phyloP scores from a whole-genome alignment of 2,113 vertebrate genomes.

The Syngnathus floridae region DNA sequence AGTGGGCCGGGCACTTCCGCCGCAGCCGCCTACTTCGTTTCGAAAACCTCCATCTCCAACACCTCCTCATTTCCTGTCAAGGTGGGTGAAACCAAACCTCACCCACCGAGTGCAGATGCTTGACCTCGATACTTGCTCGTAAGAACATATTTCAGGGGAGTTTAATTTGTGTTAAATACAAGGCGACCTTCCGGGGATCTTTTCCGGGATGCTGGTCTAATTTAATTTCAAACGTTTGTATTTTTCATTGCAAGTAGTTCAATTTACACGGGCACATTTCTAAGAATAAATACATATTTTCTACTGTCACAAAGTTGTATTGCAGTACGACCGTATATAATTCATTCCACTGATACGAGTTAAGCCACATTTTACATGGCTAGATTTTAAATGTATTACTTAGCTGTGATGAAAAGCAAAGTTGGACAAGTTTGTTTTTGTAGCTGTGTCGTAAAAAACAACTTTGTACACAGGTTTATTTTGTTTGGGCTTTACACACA shows the following conservation, averaged over 20 bases:
- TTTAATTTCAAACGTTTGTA: neutral
- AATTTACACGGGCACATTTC: neutral
- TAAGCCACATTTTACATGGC: no score
- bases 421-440: neutral
- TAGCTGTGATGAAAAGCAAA: neutral
- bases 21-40: slow-evolving; percentile 36
- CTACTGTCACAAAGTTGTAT: no score
- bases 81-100: slow-evolving; percentile 47
- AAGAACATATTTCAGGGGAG: neutral
- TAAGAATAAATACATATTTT: neutral
- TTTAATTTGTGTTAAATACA: neutral
- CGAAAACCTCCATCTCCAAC: slow-evolving; percentile 61
- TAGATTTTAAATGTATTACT: neutral
- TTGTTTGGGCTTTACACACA: slow-evolving; percentile 52
- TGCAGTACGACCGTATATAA: no score
- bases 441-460: neutral
- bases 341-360: no score
- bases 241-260: neutral
- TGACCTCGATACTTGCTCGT: neutral
- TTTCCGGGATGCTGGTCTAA: neutral
- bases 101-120: neutral
- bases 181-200: neutral
- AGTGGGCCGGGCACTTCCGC: slow-evolving; percentile 58
- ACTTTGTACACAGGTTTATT: slow-evolving; percentile 30
- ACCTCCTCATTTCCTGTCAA: slow-evolving; percentile 68